These are phyloP conservation scores for Rhombomys opimus DNA, from an alignment of 2,113 vertebrate genomes.

Conservation along the genomic window DNA sequence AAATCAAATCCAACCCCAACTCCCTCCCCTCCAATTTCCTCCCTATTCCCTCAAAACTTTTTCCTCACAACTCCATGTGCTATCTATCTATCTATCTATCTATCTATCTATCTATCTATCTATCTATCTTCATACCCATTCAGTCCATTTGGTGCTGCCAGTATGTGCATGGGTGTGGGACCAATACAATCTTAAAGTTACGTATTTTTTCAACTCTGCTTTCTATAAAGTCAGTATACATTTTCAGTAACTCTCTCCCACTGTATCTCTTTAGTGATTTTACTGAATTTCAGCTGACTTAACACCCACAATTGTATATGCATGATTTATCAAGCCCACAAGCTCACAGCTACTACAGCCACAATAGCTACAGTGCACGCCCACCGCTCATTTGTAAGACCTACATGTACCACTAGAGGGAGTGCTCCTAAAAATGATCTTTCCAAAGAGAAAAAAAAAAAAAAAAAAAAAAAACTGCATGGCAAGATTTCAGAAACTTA, in stretches of 20 bases:
- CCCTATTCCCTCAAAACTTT: background rate
- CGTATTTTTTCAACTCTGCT: background rate
- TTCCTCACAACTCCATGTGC: background rate
- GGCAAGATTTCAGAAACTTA: background rate
- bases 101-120: background rate
- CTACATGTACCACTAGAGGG: constrained; percentile 48
- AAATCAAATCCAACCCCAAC: background rate
- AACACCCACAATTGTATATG: background rate
- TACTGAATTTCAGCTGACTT: constrained; percentile 33
- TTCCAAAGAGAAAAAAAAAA: background rate
- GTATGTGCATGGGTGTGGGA: background rate
- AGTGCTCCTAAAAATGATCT: constrained; percentile 10
- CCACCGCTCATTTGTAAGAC: background rate
- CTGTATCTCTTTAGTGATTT: constrained; percentile 27
- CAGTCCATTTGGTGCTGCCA: background rate
- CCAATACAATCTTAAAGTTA: background rate
- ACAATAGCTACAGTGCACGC: background rate
- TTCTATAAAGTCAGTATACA: constrained; percentile 53
- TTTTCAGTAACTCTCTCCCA: constrained; percentile 15
- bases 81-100: background rate
- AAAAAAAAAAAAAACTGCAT: background rate
- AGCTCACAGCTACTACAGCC: background rate
- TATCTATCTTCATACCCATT: background rate
- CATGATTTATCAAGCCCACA: background rate
- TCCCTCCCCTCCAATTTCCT: background rate